Conservation (phyloP, 1,140 invertebrate genomes). For the Drosophila micromelanica region DNA sequence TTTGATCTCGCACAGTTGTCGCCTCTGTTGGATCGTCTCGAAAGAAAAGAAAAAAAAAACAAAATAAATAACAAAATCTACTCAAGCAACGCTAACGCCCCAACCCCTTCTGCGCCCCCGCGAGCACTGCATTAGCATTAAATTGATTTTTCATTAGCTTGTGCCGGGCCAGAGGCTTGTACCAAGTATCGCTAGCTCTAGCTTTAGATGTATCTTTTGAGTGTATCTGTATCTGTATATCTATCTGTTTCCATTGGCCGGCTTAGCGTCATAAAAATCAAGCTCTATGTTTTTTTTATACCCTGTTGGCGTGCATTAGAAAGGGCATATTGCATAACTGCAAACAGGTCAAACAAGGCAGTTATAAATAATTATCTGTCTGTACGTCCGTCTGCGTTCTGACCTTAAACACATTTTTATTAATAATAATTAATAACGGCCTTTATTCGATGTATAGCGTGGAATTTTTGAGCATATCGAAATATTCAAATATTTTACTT, state of each 20-base stretch:
- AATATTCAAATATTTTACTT: too few relatives aligned
- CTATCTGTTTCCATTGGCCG: constrained; percentile 2
- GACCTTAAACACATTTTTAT: too few relatives aligned
- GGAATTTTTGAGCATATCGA: too few relatives aligned
- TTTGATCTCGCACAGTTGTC: constrained; percentile 53
- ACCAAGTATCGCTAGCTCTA: constrained; percentile 10
- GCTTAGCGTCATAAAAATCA: constrained; percentile 33
- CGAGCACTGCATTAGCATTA: constrained; percentile 52
- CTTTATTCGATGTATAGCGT: too few relatives aligned
- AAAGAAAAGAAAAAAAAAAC: constrained; percentile 10
- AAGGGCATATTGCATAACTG: too few relatives aligned
- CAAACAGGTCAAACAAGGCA: too few relatives aligned
- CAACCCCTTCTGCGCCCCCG: constrained; percentile 6
- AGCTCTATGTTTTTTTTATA: constrained; percentile 29
- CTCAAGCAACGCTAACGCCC: constrained; percentile 14
- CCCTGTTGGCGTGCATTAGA: too few relatives aligned
- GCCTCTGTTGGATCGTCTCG: constrained; percentile 48
- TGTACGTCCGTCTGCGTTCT: too few relatives aligned
- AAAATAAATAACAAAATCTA: constrained; percentile 5
- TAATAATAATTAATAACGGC: too few relatives aligned
- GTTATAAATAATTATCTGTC: too few relatives aligned
- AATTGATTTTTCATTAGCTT: constrained; percentile 67
- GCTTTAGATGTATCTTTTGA: neutral
- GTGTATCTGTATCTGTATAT: constrained; percentile 12
- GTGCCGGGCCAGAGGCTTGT: constrained; percentile 41